Evolutionary conservation across 1,140 invertebrate genomes (phyloP), one percentile per base, ranked within the genome.

Genomic region (Paramacrobiotus metropolitanus): DNA sequence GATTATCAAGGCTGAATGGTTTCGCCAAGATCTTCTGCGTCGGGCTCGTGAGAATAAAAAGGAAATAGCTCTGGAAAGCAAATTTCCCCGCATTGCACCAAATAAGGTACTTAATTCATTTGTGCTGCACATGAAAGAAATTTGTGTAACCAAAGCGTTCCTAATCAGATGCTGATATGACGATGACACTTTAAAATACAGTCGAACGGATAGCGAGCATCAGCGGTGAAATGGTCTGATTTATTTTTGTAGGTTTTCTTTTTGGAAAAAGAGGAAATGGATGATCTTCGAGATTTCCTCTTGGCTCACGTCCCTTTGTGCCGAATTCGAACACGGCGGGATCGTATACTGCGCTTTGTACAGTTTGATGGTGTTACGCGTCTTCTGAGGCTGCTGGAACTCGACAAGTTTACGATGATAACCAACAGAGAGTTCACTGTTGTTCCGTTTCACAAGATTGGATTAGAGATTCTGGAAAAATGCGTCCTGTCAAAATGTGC

Each of bases 1-100:
- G 48, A 28, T 55, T 4, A 55, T 55, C 4, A 55, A 55, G 24
- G 48, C 48, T 15, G 48, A 55, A 24, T 55, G 48, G 48, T 55
- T 55, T 55, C 48, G 48, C 15, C 34, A 40, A n/a, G 34, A 40
- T 40, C 34, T 40, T 15, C 9, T 40, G 34, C 9, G n/a, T 9
- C 34, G 34, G n/a, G 34, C 34, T 40, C 34, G 34, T 15, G 34
- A 40, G n/a, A 15, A 9, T 9, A n/a, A n/a, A 9, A 40, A 40
- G 34, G 34, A 40, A n/a, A 9, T n/a, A n/a, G 34, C n/a, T 9
- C n/a, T n/a, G 9, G 34, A 40, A n/a, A n/a, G 9, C 9, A 9
- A n/a, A 15, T 40, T 40, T 40, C 34, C 34, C 34, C 34, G 34
- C 34, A 40, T 40, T n/a, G 9, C 34, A 15, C n/a, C n/a, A 40